phyloP scores from a whole-genome alignment of 2,113 vertebrate genomes.

The Lichenostomus cassidix region DNA sequence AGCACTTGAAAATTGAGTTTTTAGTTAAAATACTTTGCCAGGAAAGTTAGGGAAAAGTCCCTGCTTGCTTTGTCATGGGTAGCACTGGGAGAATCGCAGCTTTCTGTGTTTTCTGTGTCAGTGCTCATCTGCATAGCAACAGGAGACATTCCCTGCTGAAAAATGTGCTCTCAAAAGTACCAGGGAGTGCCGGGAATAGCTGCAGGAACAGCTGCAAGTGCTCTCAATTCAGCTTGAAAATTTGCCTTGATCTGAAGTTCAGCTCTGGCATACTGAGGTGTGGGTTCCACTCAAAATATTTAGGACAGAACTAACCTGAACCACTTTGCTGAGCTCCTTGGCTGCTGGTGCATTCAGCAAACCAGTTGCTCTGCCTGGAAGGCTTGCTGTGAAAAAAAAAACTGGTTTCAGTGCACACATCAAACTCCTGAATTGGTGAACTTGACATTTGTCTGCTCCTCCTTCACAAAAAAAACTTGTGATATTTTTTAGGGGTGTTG shows the following conservation, averaged over 20 bases:
- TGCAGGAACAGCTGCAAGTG: slow-evolving; percentile 6
- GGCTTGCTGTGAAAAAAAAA: not conserved
- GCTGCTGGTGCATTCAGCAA: not conserved
- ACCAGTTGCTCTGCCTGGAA: not conserved
- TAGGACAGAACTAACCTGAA: not conserved
- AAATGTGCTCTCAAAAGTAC: not conserved
- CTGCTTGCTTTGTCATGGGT: not conserved
- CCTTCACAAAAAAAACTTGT: not conserved
- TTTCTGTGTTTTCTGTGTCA: not conserved
- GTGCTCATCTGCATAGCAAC: slow-evolving; percentile 15
- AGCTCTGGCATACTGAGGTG: not conserved
- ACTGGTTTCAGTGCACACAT: not conserved
- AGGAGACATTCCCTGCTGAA: not conserved
- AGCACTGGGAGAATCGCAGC: not conserved
- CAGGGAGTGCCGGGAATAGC: not conserved
- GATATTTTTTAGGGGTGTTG: not conserved
- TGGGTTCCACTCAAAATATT: not conserved
- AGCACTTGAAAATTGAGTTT: not conserved
- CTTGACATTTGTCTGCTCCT: not conserved
- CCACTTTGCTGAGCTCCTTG: not conserved
- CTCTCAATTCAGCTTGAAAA: not conserved
- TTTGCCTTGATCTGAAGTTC: not conserved
- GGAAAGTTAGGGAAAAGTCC: not conserved
- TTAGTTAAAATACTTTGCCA: not conserved
- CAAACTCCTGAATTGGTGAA: not conserved